Percentiles rank a stretch among this genome's conserved stretches.
phyloP scores from a whole-genome alignment of 2,888 invertebrate species.

The Chloroclystis v-ata region DNA sequence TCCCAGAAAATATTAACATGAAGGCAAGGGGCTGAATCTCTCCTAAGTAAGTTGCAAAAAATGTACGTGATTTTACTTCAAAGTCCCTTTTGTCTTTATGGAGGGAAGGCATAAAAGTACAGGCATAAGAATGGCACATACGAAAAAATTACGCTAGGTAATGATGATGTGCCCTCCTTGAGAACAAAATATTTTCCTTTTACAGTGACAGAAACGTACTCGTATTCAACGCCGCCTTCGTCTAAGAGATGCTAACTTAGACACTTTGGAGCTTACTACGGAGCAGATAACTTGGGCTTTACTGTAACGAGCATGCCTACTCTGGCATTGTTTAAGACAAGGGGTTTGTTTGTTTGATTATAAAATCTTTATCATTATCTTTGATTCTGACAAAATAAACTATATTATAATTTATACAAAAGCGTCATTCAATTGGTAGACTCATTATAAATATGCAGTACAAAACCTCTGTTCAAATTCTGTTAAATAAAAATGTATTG shows the following conservation, averaged over 20 bases:
- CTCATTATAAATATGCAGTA: no score
- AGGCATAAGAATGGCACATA: slow-evolving; percentile 73
- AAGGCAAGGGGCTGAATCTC: slow-evolving; percentile 76
- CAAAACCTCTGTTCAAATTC: no score
- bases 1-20: slow-evolving; percentile 78
- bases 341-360: slow-evolving; percentile 4
- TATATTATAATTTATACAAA: no score
- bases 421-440: no score
- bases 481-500: no score
- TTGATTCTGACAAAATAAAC: no score
- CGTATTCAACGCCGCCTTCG: slow-evolving; percentile 63
- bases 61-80: slow-evolving; percentile 79
- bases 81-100: slow-evolving; percentile 79
- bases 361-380: no score
- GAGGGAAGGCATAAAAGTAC: slow-evolving; percentile 75
- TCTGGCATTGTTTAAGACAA: slow-evolving; percentile 22
- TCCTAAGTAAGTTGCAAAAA: slow-evolving; percentile 79
- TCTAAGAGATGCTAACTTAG: slow-evolving; percentile 36
- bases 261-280: slow-evolving; percentile 30
- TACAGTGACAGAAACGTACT: slow-evolving; percentile 70
- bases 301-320: slow-evolving; percentile 21
- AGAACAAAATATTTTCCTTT: slow-evolving; percentile 73
- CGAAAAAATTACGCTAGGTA: slow-evolving; percentile 76
- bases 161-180: slow-evolving; percentile 75
- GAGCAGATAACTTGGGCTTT: slow-evolving; percentile 32